Evolutionary conservation across 1,140 invertebrate genomes (phyloP), one percentile per base, ranked within the genome.

Genomic region (Drosophila sechellia): DNA sequence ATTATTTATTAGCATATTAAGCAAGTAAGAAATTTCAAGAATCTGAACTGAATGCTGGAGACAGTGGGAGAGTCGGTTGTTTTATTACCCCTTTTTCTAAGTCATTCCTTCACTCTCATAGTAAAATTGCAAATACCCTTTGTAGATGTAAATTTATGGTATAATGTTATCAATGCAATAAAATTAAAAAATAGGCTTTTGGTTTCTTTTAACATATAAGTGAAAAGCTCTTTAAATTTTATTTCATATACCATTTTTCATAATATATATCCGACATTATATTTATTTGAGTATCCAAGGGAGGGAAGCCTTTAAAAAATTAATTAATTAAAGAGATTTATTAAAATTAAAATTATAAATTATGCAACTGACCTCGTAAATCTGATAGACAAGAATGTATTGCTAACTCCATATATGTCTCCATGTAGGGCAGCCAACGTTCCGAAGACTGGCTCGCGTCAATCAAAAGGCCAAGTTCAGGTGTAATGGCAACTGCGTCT

Each of bases 1-100:
- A 86, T 86, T 72, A 79, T 79, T 81, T 72, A 87, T 76, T 72
- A 78, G 31, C 60, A 52, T 56, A 72, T 87, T 73, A 72, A 75
- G 45, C 31, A 65, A 65, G 10, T 27, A 34, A 81, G 65, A 60
- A 49, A 83, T 86, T 76, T 79, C 75, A 79, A 73, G 74, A 87
- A 83, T 87, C 70, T 79, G 31, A 52, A 58, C 66, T 64, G 35
- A 59, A 63, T 71, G 52, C 11, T 45, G 15, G 12, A 12, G 22
- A 17, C 27, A 6, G 11, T 15, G 37, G 4, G 17, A 22, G 5
- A 27, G 17, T 0, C 12, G 17, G 20, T 35, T 31, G 6, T 3
- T 31, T 8, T 31, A 31, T 8, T 8, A 10, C 31, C 31, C 6
- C 31, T 31, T 31, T 31, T 31, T 31, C 8, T 10, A 3, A 10